A percentile compares a stretch with the other conserved stretches of the same genome.
These are phyloP conservation scores for Camponotus floridanus DNA, from an alignment of 1,140 invertebrate genomes.

Conservation along the genomic window DNA sequence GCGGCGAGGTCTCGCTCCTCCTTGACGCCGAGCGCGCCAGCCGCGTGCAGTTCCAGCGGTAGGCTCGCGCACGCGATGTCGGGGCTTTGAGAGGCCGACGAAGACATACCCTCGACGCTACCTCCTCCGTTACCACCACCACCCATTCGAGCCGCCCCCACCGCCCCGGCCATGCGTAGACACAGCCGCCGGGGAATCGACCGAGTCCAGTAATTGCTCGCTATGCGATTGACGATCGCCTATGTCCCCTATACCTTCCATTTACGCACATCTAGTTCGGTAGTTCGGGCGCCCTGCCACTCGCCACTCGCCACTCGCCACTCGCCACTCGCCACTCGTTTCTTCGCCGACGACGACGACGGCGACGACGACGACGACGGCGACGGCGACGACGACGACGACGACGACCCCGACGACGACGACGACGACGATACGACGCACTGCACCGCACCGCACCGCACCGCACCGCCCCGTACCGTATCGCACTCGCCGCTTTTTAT, in stretches of 20 bases:
- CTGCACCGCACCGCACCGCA: background rate
- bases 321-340: slow-evolving; percentile 74
- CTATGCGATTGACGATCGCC: slow-evolving; percentile 88
- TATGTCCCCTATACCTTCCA: slow-evolving; percentile 90
- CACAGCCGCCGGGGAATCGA: slow-evolving; percentile 86
- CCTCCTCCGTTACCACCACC: slow-evolving; percentile 78
- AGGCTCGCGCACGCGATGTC: slow-evolving; percentile 86
- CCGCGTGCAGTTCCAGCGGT: slow-evolving; percentile 85
- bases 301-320: too few species aligned
- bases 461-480: background rate
- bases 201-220: slow-evolving; percentile 87
- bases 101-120: slow-evolving; percentile 85
- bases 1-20: slow-evolving; percentile 84
- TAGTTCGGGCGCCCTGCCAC: slow-evolving; percentile 71
- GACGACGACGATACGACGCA: slow-evolving; percentile 26
- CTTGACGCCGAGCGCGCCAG: slow-evolving; percentile 85
- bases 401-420: slow-evolving; percentile 14
- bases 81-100: slow-evolving; percentile 85
- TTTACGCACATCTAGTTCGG: slow-evolving; percentile 86
- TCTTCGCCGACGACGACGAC: slow-evolving; percentile 55
- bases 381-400: slow-evolving; percentile 13
- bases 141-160: slow-evolving; percentile 85
- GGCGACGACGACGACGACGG: slow-evolving; percentile 9
- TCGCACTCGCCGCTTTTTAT: background rate
- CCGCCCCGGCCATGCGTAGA: slow-evolving; percentile 87